These are phyloP conservation scores for Chaetops frenatus DNA, from an alignment of 2,113 vertebrate species.

Conservation along the genomic window DNA sequence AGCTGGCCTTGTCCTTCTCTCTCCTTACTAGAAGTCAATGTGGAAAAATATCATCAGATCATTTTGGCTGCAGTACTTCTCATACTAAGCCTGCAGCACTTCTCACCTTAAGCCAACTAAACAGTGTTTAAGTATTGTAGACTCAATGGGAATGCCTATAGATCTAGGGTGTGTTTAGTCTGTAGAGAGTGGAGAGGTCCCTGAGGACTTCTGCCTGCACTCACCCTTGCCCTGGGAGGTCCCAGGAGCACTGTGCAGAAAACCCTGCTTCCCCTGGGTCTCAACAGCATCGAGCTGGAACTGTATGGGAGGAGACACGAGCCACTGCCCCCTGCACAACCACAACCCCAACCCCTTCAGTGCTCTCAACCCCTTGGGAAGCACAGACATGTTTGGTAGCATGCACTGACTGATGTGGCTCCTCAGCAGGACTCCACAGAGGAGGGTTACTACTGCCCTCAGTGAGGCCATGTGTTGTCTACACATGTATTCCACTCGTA, in stretches of 20 bases:
- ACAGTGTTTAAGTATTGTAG: background rate
- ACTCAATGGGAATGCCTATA: background rate
- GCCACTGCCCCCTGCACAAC: background rate
- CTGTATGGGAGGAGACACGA: background rate
- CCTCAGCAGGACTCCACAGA: background rate
- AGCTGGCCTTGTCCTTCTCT: background rate
- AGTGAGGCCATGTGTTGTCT: background rate
- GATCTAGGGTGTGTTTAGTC: background rate
- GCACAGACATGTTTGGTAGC: background rate
- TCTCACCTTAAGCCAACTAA: background rate
- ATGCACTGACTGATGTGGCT: background rate
- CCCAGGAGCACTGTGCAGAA: background rate
- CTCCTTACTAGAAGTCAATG: background rate
- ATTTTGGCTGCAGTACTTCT: background rate
- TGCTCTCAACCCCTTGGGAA: background rate
- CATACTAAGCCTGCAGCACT: background rate
- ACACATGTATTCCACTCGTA: background rate
- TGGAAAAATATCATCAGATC: background rate
- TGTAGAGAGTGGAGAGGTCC: background rate
- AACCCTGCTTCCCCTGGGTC: background rate
- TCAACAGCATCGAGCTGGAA: rapidly evolving
- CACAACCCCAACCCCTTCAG: rapidly evolving
- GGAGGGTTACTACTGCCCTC: background rate
- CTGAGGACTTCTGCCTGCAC: background rate
- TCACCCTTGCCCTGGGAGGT: background rate